Conservation (phyloP, 2,113 vertebrate genomes). For the Nycticorax nycticorax region DNA sequence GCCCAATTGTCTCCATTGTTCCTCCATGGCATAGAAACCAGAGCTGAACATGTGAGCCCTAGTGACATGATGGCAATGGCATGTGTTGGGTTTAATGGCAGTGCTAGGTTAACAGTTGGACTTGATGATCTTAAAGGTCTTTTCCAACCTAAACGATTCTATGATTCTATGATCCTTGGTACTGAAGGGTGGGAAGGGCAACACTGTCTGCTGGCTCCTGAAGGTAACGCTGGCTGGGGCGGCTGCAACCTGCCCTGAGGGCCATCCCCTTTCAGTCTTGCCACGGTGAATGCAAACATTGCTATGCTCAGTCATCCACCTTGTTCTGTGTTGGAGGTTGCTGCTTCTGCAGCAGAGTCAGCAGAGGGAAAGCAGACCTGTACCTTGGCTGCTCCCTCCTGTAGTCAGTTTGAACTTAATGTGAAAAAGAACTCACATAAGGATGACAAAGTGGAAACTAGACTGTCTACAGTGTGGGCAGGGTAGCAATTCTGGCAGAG, state of each 20-base stretch:
- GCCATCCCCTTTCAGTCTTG: background rate
- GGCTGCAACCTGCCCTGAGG: background rate
- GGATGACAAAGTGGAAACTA: background rate
- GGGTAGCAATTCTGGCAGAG: background rate
- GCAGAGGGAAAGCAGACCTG: background rate
- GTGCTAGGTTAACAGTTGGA: too few relatives aligned
- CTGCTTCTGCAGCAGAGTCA: background rate
- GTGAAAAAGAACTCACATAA: background rate
- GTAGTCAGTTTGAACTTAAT: background rate
- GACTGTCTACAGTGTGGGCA: background rate
- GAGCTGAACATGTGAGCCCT: background rate
- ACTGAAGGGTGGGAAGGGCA: background rate
- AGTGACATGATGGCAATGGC: background rate
- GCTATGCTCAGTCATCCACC: background rate
- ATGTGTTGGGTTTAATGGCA: too few relatives aligned
- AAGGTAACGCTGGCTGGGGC: background rate
- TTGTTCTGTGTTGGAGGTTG: background rate
- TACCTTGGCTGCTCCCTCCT: background rate
- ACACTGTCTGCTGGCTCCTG: background rate
- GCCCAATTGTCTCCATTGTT: background rate
- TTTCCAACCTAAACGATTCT: too few relatives aligned
- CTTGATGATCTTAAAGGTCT: too few relatives aligned
- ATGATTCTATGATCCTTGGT: background rate
- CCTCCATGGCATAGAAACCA: background rate
- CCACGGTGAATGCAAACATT: accelerated